These are phyloP conservation scores for Irena cyanogastra DNA, from an alignment of 2,113 vertebrate species.

Conservation along the genomic window DNA sequence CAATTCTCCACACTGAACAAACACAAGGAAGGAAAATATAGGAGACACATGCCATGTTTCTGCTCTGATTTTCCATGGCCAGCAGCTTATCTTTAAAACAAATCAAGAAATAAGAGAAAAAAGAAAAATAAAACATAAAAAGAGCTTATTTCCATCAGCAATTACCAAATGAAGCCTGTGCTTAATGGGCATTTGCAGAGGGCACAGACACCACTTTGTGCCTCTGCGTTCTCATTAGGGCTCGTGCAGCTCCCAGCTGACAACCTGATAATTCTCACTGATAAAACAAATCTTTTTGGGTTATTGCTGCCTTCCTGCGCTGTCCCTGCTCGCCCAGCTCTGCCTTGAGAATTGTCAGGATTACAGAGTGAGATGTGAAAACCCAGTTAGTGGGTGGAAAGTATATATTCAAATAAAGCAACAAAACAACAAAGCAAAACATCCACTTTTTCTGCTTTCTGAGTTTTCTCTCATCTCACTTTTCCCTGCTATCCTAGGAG, in stretches of 20 bases:
- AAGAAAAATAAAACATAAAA: neutral
- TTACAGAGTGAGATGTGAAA: constrained; percentile 40
- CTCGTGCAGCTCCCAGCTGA: neutral
- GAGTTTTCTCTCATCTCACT: neutral
- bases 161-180: neutral
- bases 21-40: neutral
- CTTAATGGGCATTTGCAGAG: constrained; percentile 16
- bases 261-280: neutral
- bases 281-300: constrained; percentile 31
- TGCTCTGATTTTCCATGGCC: neutral
- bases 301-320: neutral
- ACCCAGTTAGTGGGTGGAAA: neutral
- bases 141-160: constrained; percentile 4
- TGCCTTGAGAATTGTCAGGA: constrained; percentile 23
- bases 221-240: constrained; percentile 12
- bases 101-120: neutral
- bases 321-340: neutral
- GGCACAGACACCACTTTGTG: constrained; percentile 20
- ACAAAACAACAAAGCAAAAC: neutral
- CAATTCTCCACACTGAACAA: constrained; percentile 10
- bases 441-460: neutral
- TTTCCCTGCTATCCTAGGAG: neutral
- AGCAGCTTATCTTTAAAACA: neutral
- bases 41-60: neutral
- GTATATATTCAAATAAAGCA: neutral